Percentiles rank a stretch among this genome's conserved stretches.
phyloP scores from a whole-genome alignment of 2,113 vertebrate species.

The Vicugna pacos region DNA sequence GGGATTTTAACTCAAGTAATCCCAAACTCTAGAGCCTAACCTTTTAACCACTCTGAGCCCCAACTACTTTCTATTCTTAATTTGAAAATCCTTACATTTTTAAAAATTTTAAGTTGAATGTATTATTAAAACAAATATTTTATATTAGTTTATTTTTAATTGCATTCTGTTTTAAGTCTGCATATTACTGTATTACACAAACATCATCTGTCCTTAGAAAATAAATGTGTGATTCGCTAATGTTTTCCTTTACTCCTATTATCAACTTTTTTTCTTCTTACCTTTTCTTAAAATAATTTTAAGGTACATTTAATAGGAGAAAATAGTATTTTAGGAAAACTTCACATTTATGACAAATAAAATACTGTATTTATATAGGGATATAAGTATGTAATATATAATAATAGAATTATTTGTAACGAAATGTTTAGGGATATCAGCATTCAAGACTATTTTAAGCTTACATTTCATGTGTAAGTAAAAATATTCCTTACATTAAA shows the following conservation, averaged over 20 bases:
- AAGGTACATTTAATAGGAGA: slow-evolving; percentile 24
- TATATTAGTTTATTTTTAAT: background rate
- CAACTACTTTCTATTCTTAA: background rate
- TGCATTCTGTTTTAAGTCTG: background rate
- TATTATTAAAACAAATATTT: slow-evolving; percentile 17
- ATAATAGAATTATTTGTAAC: background rate
- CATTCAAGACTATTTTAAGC: slow-evolving; percentile 10
- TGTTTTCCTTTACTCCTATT: slow-evolving; percentile 8
- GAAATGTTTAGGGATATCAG: slow-evolving; percentile 2
- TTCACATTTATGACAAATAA: slow-evolving; percentile 1
- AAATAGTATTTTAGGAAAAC: slow-evolving; percentile 32
- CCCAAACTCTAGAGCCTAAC: background rate
- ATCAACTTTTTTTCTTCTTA: background rate
- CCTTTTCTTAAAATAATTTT: slow-evolving; percentile 40
- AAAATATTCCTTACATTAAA: slow-evolving; percentile 5
- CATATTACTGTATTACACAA: background rate
- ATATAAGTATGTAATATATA: background rate
- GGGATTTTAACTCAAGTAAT: background rate
- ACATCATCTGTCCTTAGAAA: background rate
- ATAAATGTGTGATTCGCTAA: background rate
- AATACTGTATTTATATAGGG: background rate
- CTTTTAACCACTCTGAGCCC: background rate
- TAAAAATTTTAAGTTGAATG: slow-evolving; percentile 14
- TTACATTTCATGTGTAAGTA: background rate
- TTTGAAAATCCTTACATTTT: background rate